phyloP scores from a whole-genome alignment of 2,797 vertebrate species.

The Natrix natrix region DNA sequence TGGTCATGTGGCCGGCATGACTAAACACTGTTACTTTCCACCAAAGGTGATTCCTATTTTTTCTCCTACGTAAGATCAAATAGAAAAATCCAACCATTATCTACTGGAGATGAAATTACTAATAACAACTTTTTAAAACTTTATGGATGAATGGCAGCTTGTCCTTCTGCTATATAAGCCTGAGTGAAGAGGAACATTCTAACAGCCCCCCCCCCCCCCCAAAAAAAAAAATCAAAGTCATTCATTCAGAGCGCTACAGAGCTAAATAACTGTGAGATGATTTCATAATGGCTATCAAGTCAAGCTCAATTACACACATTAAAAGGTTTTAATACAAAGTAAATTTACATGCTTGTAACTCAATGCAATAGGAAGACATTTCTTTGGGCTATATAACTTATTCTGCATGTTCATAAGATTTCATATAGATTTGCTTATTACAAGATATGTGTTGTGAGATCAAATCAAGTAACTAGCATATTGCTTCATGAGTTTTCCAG shows the following conservation, averaged over 20 bases:
- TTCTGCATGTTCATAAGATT: background rate
- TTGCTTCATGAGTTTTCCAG: background rate
- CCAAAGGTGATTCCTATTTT: no score
- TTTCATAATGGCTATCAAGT: background rate
- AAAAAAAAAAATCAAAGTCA: background rate
- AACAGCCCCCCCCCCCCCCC: background rate
- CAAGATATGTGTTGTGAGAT: background rate
- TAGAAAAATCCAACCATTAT: background rate
- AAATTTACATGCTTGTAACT: background rate
- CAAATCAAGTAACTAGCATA: background rate
- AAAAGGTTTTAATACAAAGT: background rate
- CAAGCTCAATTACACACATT: background rate
- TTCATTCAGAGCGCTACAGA: background rate
- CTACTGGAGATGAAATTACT: background rate
- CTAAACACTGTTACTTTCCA: no score
- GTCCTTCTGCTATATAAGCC: background rate
- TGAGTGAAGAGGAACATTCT: background rate
- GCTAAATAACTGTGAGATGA: conserved; percentile 25
- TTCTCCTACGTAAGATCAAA: background rate
- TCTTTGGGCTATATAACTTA: background rate
- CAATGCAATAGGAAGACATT: background rate
- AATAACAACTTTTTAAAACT: conserved; percentile 8
- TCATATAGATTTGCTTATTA: background rate
- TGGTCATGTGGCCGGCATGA: no score
- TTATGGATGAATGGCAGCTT: background rate